These are phyloP conservation scores for Ara ararauna DNA, from an alignment of 2,797 vertebrate species.

Conservation along the genomic window DNA sequence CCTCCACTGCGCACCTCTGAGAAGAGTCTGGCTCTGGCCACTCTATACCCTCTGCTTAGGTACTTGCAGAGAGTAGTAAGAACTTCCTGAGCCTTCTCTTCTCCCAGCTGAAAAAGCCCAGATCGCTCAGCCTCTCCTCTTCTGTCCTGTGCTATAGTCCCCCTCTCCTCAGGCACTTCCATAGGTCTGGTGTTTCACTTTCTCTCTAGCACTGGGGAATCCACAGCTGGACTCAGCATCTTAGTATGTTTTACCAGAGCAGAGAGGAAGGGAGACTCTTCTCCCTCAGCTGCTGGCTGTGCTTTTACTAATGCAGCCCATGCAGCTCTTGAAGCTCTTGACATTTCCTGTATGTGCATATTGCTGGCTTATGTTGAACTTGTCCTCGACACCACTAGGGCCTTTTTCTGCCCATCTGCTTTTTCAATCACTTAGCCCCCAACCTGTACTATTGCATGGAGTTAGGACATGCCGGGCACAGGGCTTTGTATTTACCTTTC, in stretches of 20 bases:
- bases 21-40: neutral
- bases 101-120: fast-evolving
- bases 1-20: neutral
- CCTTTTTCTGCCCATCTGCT: neutral
- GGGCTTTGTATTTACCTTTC: neutral
- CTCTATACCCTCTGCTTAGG: neutral
- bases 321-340: neutral
- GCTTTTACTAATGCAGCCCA: neutral
- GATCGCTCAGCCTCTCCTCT: neutral
- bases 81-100: neutral
- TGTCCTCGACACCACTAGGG: neutral
- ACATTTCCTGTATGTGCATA: neutral
- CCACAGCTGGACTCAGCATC: neutral
- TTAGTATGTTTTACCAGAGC: neutral
- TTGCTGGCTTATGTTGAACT: neutral
- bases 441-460: neutral
- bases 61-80: neutral
- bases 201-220: neutral
- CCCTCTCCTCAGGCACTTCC: neutral
- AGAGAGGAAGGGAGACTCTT: neutral
- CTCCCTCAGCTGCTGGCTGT: neutral
- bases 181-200: neutral
- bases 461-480: neutral
- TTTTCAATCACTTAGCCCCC: neutral
- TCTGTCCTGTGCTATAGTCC: neutral